phyloP scores from a whole-genome alignment of 1,140 invertebrate species.

The fruit fly (Drosophila melanogaster) region Release_6_plus_ISO1_MT NT_037436.4:6088001-6088500 shows the following conservation, averaged over 20 bases:
- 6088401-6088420: slow-evolving; percentile 4
- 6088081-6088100: slow-evolving; percentile 66
- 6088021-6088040: slow-evolving; percentile 94
- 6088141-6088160: slow-evolving; percentile 80
- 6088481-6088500: slow-evolving; percentile 16
- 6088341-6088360: slow-evolving; percentile 64
- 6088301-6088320: slow-evolving; percentile 83
- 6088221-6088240: slow-evolving; percentile 77
- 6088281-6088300: slow-evolving; percentile 85
- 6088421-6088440: too few relatives aligned
- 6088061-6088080: slow-evolving; percentile 93
- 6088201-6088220: slow-evolving; percentile 40
- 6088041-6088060: slow-evolving; percentile 94
- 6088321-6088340: slow-evolving; percentile 72
- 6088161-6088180: slow-evolving; percentile 51
- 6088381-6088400: slow-evolving; percentile 28
- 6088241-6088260: slow-evolving; percentile 73
- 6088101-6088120: slow-evolving; percentile 61
- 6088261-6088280: slow-evolving; percentile 67
- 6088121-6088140: slow-evolving; percentile 84
- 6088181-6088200: slow-evolving; percentile 29
- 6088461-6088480: neutral
- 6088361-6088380: slow-evolving; percentile 23
- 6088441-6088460: too few relatives aligned
- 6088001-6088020: slow-evolving; percentile 97